These are phyloP conservation scores for Ahaetulla prasina DNA, from an alignment of 2,113 vertebrate species.

Conservation along the genomic window DNA sequence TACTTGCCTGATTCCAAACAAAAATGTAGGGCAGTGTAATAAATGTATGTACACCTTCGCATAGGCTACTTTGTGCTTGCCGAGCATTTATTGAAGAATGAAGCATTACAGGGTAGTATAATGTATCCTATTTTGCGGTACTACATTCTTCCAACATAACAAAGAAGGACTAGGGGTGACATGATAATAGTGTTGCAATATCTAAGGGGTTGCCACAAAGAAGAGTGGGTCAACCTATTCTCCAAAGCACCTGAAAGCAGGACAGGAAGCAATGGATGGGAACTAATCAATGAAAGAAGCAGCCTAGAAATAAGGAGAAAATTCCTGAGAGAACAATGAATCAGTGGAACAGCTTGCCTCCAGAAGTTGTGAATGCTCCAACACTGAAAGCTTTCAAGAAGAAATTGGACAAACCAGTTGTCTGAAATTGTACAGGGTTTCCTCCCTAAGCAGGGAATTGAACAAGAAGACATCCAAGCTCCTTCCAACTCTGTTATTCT, in stretches of 20 bases:
- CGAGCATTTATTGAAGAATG: background rate
- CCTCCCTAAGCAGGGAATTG: background rate
- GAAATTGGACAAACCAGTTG: background rate
- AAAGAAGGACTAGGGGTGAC: background rate
- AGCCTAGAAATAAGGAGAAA: too few relatives aligned
- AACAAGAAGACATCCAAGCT: background rate
- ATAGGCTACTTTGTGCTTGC: background rate
- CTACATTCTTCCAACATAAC: background rate
- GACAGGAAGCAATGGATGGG: background rate
- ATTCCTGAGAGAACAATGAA: background rate
- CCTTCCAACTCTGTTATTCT: background rate
- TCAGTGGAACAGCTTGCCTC: background rate
- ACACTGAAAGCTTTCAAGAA: background rate
- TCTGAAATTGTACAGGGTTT: background rate
- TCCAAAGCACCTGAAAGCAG: background rate
- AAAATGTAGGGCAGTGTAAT: background rate
- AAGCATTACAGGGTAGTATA: background rate
- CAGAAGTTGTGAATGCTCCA: background rate
- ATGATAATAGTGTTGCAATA: background rate
- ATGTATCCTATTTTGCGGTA: background rate
- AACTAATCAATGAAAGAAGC: background rate
- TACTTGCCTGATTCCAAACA: background rate
- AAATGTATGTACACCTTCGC: background rate
- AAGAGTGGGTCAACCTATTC: too few relatives aligned
- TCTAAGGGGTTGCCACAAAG: background rate